A percentile compares a stretch with the other conserved stretches of the same genome.
These are phyloP conservation scores for Tenebrosternarchus preto DNA, from an alignment of 2,113 vertebrate genomes.

Conservation along the genomic window DNA sequence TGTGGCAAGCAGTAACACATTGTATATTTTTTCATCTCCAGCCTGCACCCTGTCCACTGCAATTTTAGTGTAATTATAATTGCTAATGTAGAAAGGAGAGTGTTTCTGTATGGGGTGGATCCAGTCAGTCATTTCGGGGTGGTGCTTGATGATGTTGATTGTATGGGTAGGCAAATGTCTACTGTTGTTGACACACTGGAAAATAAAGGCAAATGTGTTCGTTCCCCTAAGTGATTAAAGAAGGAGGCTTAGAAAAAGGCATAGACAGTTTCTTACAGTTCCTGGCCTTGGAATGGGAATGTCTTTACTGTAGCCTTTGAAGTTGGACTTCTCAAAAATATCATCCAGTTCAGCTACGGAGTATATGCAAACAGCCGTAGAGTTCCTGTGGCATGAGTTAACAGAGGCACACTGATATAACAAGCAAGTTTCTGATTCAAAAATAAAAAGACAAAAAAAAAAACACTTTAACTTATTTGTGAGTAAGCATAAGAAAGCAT, in stretches of 20 bases:
- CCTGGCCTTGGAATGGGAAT: constrained; percentile 82
- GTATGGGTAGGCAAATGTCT: constrained; percentile 57
- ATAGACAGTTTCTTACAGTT: constrained; percentile 70
- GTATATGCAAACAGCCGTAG: constrained; percentile 87
- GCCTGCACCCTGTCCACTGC: constrained; percentile 68
- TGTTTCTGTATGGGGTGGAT: constrained; percentile 62
- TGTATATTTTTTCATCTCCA: constrained; percentile 59
- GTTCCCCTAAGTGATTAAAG: neutral
- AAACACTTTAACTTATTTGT: neutral
- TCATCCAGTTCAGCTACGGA: constrained; percentile 80
- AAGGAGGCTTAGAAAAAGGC: neutral
- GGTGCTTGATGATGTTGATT: constrained; percentile 64
- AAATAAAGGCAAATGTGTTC: constrained; percentile 12
- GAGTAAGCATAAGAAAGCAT: neutral
- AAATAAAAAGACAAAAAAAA: neutral
- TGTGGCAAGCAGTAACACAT: constrained; percentile 72
- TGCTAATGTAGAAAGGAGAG: constrained; percentile 70
- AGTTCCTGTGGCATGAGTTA: constrained; percentile 76
- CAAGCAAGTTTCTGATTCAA: neutral
- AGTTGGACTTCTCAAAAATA: constrained; percentile 79
- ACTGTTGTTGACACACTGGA: constrained; percentile 72
- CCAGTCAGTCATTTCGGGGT: constrained; percentile 75
- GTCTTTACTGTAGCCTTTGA: constrained; percentile 75
- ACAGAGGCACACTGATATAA: neutral
- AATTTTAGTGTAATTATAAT: constrained; percentile 73